Conservation (phyloP, 2,797 vertebrate species). For the Poecilia wingei region DNA sequence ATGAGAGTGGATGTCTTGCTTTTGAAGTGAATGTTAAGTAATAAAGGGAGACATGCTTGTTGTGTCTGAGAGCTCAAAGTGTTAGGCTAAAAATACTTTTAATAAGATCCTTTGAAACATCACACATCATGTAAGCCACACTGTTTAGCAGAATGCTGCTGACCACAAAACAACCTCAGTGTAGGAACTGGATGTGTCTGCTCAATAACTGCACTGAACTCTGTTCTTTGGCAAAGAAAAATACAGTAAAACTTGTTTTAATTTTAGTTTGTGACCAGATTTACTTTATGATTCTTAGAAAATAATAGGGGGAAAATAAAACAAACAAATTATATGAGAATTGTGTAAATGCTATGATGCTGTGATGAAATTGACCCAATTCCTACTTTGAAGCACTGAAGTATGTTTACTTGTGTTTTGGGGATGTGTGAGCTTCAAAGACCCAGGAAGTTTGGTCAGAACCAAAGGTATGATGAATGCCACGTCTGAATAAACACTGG, state of each 20-base stretch:
- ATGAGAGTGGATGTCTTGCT: not conserved
- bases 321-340: not conserved
- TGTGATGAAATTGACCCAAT: not conserved
- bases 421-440: not conserved
- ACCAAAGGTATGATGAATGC: not conserved
- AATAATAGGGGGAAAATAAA: not conserved
- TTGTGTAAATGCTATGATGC: not conserved
- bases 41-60: not conserved
- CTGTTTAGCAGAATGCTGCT: not conserved
- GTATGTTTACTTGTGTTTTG: not conserved
- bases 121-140: not conserved
- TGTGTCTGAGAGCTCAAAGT: not conserved
- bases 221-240: not conserved
- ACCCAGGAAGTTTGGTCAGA: not conserved
- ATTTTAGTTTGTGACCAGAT: not conserved
- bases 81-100: not conserved
- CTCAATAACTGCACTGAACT: not conserved
- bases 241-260: not conserved
- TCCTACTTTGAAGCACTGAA: not conserved
- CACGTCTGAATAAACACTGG: not conserved
- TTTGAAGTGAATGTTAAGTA: not conserved
- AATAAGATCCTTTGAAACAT: not conserved
- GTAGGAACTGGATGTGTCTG: not conserved
- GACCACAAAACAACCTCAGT: not conserved
- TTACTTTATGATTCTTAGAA: not conserved